Evolutionary conservation across 2,797 vertebrate genomes (phyloP), one percentile per base, ranked within the genome.

Genomic region (Arnoldichthys spilopterus): DNA sequence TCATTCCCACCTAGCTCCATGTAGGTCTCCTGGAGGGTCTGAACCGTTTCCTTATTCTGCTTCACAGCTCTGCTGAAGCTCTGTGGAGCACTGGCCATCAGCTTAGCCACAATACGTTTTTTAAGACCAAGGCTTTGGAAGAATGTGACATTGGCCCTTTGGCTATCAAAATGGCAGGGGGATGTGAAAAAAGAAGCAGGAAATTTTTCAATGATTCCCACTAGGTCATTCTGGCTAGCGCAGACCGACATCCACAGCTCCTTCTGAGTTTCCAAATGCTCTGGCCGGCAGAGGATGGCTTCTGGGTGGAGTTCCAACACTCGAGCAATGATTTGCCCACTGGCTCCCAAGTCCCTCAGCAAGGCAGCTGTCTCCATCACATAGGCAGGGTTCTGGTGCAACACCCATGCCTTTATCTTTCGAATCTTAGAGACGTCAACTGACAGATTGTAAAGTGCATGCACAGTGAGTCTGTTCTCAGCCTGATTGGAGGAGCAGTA

Each of bases 141-240:
- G 88, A 94, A 97, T 0, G 82, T 54, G 15, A 99, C 91, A 81
- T 98, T 99, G 80, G 91, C 90, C 78, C 86, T 91, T 88, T 94
- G 94, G 86, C 95, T 95, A 82, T 91, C 88, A 0, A 93, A 92
- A 88, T 95, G 83, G 18, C 91, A 83, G 34, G 90, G 86, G 0
- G 86, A 84, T 6, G 91, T 92, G 87, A 99, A 99, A 90, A 98
- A 99, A 9, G 97, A 96, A 18, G 95, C 94, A 7, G 97, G 98
- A 86, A 98, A 98, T 76, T 93, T 96, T 85, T 96, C 93, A 79
- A 98, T 96, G 82, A 99, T 92, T 71, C 87, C 90, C 69, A 97
- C 85, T 64, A 99, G 85, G 16, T 96, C 93, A 11, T 87, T 92
- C 74, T 94, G 83, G 18, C 91, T 95, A 74, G 91, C 89, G 82